phyloP scores from a whole-genome alignment of 2,888 invertebrate species.

The Scaptodrosophila latifasciaeformis region DNA sequence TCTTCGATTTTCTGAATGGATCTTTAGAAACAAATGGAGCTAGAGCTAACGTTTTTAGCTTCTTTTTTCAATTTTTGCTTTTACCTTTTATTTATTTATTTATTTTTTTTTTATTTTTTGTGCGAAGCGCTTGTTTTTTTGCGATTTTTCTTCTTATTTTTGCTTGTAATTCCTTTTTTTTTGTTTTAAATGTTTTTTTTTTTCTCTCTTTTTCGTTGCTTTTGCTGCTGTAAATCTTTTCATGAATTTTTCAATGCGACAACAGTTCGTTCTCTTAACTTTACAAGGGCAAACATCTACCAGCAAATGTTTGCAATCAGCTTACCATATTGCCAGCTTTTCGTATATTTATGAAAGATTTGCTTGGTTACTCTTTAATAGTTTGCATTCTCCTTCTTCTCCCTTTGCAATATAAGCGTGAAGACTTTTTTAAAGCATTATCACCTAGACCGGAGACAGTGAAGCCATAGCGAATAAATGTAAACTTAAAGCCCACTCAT shows the following conservation, averaged over 20 bases:
- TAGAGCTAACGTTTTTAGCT: not conserved
- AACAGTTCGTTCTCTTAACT: too few species aligned
- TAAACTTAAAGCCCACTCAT: constrained; percentile 24
- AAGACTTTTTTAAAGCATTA: not conserved
- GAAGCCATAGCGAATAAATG: not conserved
- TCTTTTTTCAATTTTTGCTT: too few species aligned
- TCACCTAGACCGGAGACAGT: not conserved
- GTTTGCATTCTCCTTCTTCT: not conserved
- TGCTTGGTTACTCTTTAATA: constrained; percentile 6
- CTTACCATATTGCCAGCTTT: constrained; percentile 6
- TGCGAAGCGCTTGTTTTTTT: not conserved
- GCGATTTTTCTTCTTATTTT: not conserved
- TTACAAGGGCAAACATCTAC: not conserved
- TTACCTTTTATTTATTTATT: too few species aligned
- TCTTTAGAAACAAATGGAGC: not conserved
- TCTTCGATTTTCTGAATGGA: too few species aligned
- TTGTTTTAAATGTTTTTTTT: not conserved
- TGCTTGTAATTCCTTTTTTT: not conserved
- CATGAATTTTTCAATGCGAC: constrained; percentile 4
- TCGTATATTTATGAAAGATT: constrained; percentile 6
- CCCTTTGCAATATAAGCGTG: too few species aligned
- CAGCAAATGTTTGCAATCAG: not conserved
- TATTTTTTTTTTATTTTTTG: not conserved
- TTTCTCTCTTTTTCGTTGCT: not conserved
- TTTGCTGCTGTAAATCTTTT: not conserved